Evolutionary conservation across 2,797 vertebrate species (phyloP), one percentile per base, ranked within the genome.

Genomic region (Garrulus glandarius): DNA sequence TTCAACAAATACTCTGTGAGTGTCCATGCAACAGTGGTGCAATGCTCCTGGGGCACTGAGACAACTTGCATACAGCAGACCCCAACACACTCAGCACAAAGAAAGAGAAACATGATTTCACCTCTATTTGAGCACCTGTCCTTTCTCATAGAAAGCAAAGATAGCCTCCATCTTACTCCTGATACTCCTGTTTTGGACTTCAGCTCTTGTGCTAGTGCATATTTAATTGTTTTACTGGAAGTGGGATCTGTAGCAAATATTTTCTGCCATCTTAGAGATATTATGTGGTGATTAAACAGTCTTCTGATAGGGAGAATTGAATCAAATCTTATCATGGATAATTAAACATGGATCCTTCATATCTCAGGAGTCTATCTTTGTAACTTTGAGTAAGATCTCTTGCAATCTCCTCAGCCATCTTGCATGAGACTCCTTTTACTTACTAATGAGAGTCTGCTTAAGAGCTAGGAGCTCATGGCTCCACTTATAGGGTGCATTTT

Each of bases 71-170:
- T 4, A 43, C 39, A 71, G 41, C 29, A 82, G 22, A 8, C 9
- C 4, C 6, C 0, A 0, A 46, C 22, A 27, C 19, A 20, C 23
- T 52, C 37, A 47, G 77, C 8, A 14, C 16, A 26, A 19, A 49
- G 57, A 39, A 52, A 74, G 30, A 69, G 18, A 77, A 82, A 52
- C 11, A 9, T 8, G 4, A 23, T 60, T 85, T 82, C 21, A 27
- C 6, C 15, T 89, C 36, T 23, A 10, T 60, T 53, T 53, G n/a
- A 92, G 26, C 20, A 68, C 14, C 34, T 29, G 6, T 81, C 8
- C 39, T 71, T 69, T 53, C 32, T 13, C 32, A 36, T 5, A 50
- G 57, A 55, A 91, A 87, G 27, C 11, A 39, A 76, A 46, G 7
- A 59, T 5, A 85, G 12, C 23, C 20, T 36, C 3, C 57, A 10